A percentile compares a stretch with the other conserved stretches of the same genome.
Evolutionary conservation across 2,888 invertebrate species (phyloP).

Genomic region (Drosophila neonasuta): DNA sequence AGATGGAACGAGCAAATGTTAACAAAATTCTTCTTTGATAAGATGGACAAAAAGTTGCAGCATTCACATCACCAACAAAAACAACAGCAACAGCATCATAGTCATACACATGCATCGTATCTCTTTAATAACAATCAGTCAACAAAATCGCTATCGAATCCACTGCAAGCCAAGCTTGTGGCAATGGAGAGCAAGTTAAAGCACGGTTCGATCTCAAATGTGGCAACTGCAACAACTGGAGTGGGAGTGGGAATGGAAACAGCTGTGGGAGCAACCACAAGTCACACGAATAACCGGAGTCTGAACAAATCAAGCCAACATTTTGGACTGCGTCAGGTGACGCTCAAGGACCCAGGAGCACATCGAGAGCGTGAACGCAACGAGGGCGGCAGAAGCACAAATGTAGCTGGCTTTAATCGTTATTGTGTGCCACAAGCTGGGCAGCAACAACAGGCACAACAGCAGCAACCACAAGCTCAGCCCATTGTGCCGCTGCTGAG

Average conservation of each 20-base stretch:
- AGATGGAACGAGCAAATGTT: slow-evolving; percentile 58
- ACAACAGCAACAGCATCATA: slow-evolving; percentile 3
- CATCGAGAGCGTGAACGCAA: slow-evolving; percentile 1
- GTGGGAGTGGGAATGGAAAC: neutral
- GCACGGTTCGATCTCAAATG: slow-evolving; percentile 8
- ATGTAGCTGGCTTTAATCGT: slow-evolving; percentile 19
- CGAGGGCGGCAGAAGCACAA: slow-evolving; percentile 15
- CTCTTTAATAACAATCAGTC: slow-evolving; percentile 2
- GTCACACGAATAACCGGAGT: slow-evolving; percentile 1
- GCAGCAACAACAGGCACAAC: neutral
- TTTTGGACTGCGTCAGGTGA: slow-evolving; percentile 2
- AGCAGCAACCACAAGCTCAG: slow-evolving; percentile 7
- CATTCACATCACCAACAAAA: slow-evolving; percentile 27
- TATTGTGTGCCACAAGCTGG: slow-evolving; percentile 15
- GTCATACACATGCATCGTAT: slow-evolving; percentile 3
- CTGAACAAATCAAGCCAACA: slow-evolving; percentile 11
- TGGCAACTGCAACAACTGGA: neutral
- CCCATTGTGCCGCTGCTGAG: slow-evolving; percentile 29
- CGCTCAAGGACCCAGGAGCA: slow-evolving; percentile 8
- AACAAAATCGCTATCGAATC: slow-evolving; percentile 22
- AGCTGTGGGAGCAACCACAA: neutral
- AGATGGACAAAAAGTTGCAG: slow-evolving; percentile 62
- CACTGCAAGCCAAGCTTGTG: slow-evolving; percentile 36
- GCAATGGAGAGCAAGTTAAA: slow-evolving; percentile 38
- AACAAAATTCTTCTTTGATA: slow-evolving; percentile 47